A percentile compares a stretch with the other conserved stretches of the same genome.
Conservation (phyloP, 2,888 invertebrate species). For the Podotricha telesiphe region DNA sequence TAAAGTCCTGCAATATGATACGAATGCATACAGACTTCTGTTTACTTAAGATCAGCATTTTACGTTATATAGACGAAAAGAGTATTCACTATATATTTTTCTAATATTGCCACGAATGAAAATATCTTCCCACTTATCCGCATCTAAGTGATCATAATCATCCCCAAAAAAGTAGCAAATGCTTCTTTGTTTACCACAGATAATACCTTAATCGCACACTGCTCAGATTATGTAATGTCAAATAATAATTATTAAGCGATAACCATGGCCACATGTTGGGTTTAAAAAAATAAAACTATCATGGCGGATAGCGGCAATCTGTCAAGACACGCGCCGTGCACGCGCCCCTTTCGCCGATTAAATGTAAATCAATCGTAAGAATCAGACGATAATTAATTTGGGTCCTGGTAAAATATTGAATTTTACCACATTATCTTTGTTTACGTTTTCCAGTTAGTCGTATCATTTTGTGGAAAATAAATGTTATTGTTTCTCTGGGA, state of each 20-base stretch:
- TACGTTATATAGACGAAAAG: too few species aligned
- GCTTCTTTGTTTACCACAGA: constrained; percentile 52
- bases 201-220: constrained; percentile 49
- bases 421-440: constrained; percentile 77
- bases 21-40: too few species aligned
- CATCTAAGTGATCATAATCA: not conserved
- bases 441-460: constrained; percentile 76
- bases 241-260: constrained; percentile 66
- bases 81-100: too few species aligned
- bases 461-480: constrained; percentile 68
- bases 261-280: constrained; percentile 49
- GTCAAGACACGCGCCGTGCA: constrained; percentile 70
- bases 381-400: constrained; percentile 64
- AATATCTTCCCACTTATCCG: not conserved
- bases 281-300: constrained; percentile 50
- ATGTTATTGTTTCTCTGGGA: constrained; percentile 68
- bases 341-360: constrained; percentile 67
- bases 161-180: constrained; percentile 9
- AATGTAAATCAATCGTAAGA: constrained; percentile 67
- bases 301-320: constrained; percentile 59
- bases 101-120: too few species aligned
- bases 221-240: constrained; percentile 49
- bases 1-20: too few species aligned
- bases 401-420: constrained; percentile 72
- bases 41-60: too few species aligned